Conservation (phyloP, 2,888 invertebrate species). For the Corbicula japonica region DNA sequence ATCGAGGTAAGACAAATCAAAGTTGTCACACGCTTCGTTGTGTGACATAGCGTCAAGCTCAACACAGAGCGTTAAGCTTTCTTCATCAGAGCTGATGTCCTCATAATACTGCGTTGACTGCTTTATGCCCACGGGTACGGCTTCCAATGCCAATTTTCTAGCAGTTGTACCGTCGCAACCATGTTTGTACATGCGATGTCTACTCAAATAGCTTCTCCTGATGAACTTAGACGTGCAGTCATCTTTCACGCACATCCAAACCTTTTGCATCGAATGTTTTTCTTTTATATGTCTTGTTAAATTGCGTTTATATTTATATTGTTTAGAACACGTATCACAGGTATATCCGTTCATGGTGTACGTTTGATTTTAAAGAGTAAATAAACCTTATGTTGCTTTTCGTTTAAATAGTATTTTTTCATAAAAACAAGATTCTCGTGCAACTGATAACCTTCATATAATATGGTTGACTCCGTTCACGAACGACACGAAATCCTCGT, state of each 20-base stretch:
- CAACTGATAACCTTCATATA: not conserved
- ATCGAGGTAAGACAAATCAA: too few relatives aligned
- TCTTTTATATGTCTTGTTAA: conserved; percentile 21
- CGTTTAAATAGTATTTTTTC: not conserved
- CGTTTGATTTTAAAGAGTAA: too few relatives aligned
- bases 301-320: conserved; percentile 18
- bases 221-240: conserved; percentile 15
- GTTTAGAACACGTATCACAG: conserved; percentile 5
- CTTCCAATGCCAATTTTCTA: not conserved
- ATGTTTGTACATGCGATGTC: conserved; percentile 6
- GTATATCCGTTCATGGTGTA: not conserved
- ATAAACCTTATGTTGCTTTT: too few relatives aligned
- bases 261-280: not conserved
- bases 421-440: not conserved
- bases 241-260: conserved; percentile 7
- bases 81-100: conserved; percentile 11
- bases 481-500: not conserved
- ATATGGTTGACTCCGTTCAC: not conserved
- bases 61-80: conserved; percentile 1
- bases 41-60: not conserved
- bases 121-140: not conserved
- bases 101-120: not conserved
- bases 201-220: conserved; percentile 18
- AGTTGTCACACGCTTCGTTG: not conserved
- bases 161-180: not conserved